Evolutionary conservation across 92 coral and sea anemone species (phyloP).

Genomic region (Palythoa grandiflora): DNA sequence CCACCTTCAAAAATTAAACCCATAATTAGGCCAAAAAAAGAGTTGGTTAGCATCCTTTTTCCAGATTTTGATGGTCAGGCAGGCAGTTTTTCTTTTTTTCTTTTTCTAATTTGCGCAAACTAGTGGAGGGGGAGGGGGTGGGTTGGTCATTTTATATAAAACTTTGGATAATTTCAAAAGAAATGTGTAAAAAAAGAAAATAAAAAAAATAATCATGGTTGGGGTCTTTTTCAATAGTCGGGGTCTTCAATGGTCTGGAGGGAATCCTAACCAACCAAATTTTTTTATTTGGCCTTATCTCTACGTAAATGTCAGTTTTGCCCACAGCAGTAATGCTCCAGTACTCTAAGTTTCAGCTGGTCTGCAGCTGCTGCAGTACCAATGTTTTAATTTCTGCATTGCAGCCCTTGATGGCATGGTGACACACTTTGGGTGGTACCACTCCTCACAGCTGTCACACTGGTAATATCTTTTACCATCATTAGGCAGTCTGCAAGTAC

Average conservation of each 20-base stretch:
- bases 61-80: too few species aligned
- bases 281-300: not conserved
- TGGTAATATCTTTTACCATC: slow-evolving; percentile 48
- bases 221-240: not conserved
- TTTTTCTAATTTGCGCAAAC: not conserved
- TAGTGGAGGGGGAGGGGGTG: not conserved
- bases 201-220: not conserved
- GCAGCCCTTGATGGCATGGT: slow-evolving; percentile 43
- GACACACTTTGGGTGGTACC: slow-evolving; percentile 64
- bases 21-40: too few species aligned
- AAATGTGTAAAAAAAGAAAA: not conserved
- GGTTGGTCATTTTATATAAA: not conserved
- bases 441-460: slow-evolving; percentile 53
- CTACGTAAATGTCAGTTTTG: not conserved
- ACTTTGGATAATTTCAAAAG: not conserved
- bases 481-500: slow-evolving; percentile 59
- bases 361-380: slow-evolving; percentile 37
- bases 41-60: too few species aligned
- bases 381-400: slow-evolving; percentile 20
- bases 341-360: slow-evolving; percentile 4
- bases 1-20: too few species aligned
- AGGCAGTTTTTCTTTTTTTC: not conserved
- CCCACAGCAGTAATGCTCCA: not conserved
- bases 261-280: not conserved
- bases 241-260: not conserved